Evolutionary conservation across 1,140 invertebrate species (phyloP).

Genomic region (Lepidurus packardi): DNA sequence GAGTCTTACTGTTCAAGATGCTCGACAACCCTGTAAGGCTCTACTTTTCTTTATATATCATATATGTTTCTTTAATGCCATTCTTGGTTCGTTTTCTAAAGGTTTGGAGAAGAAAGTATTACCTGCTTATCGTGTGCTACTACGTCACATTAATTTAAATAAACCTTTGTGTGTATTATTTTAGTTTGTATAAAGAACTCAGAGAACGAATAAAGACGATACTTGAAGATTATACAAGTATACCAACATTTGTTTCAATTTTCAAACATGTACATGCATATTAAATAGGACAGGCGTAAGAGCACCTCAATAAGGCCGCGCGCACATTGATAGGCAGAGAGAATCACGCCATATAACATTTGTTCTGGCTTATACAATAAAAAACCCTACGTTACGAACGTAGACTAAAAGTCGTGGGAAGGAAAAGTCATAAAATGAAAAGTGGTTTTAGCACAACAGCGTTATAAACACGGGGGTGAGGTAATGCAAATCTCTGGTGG

Average conservation of each 20-base stretch:
- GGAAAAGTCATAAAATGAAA: not conserved
- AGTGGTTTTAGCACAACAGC: not conserved
- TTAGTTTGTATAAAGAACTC: constrained; percentile 18
- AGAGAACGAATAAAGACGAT: not conserved
- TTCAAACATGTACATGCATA: constrained; percentile 8
- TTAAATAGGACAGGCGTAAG: constrained; percentile 1
- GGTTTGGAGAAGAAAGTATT: constrained; percentile 11
- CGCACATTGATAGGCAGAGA: constrained; percentile 1
- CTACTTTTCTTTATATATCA: not conserved
- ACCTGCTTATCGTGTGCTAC: constrained; percentile 25
- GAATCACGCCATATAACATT: constrained; percentile 8
- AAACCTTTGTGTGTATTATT: constrained; percentile 20
- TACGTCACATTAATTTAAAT: not conserved
- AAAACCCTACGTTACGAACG: constrained; percentile 8
- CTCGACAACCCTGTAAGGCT: constrained; percentile 22
- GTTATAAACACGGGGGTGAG: not conserved
- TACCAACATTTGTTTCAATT: not conserved
- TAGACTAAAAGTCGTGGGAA: not conserved
- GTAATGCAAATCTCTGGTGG: constrained; percentile 18
- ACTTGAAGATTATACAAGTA: constrained; percentile 6
- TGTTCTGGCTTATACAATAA: not conserved
- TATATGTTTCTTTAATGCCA: not conserved
- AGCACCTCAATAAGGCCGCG: constrained; percentile 17
- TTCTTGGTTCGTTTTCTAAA: not conserved
- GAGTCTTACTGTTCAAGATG: constrained; percentile 19